Evolutionary conservation across 1,140 invertebrate genomes (phyloP), one percentile per base, ranked within the genome.

Genomic region (Geopemphigus sp.): DNA sequence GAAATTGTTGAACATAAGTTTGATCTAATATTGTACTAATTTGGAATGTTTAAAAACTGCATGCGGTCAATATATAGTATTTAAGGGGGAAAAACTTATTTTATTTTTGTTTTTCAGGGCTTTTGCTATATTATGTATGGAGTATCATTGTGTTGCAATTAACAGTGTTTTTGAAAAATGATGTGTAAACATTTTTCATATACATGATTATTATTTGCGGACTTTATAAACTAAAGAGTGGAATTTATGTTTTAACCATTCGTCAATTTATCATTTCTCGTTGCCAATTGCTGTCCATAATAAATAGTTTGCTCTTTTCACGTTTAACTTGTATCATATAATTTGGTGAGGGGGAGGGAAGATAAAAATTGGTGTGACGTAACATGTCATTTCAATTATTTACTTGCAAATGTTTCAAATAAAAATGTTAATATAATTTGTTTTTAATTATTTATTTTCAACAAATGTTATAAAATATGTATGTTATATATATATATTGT

Each of bases 71-170:
- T 15, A 22, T 50, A 15, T 68, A 3, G 47, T 32, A 19, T n/a
- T 11, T n/a, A 64, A 1, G 19, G 11, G 14, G 63, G 22, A 17
- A 24, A 47, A 68, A 68, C n/a, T 50, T 5, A 68, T 24, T 24
- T 15, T 47, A 17, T 50, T 68, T 68, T 24, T 50, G 5, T 50
- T 68, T 68, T 68, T 68, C 66, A 68, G 64, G 39, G n/a, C 22
- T 50, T 17, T 11, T 12, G 5, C 22, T 15, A 68, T 68, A 24
- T 68, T 50, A 26, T 26, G 22, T 26, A 26, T 50, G 22, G 22
- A 68, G 24, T 22, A 68, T 15, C 45, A 66, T 14, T 50, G 66
- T 68, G 22, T 22, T 15, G 10, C 47, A 50, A 68, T 39, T 39
- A 50, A 15, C 39, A 24, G 8, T 19, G 5, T 32, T 17, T 29